Conservation (phyloP, 2,113 vertebrate genomes). For the Misgurnus anguillicaudatus region DNA sequence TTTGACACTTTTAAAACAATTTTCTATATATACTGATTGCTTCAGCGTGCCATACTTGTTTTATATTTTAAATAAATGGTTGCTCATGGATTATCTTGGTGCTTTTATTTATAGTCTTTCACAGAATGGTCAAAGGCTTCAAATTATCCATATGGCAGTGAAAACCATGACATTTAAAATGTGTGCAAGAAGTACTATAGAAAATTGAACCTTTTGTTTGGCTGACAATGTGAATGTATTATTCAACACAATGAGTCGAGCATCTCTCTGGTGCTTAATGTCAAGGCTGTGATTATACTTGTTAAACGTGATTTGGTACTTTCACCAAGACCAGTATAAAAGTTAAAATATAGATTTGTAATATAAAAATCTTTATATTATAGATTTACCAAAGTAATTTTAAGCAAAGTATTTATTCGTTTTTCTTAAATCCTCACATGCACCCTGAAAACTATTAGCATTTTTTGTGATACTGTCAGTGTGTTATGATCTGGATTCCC, state of each 20-base stretch:
- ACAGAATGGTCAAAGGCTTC: neutral
- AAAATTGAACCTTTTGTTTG: constrained; percentile 13
- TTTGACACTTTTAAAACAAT: neutral
- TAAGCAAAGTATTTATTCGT: neutral
- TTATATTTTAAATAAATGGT: neutral
- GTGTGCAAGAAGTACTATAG: neutral
- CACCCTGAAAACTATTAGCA: neutral
- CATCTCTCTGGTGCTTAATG: neutral
- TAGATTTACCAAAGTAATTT: neutral
- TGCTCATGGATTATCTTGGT: constrained; percentile 2
- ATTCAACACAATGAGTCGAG: neutral
- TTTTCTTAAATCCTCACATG: neutral
- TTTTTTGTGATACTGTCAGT: neutral
- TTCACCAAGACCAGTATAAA: neutral
- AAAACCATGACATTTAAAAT: neutral
- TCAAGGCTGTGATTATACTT: neutral
- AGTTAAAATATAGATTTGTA: neutral
- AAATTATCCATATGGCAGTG: neutral
- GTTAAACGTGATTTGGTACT: no score
- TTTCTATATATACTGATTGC: neutral
- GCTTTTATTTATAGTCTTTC: constrained; percentile 5
- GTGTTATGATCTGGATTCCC: constrained; percentile 24
- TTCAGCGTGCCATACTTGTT: no score
- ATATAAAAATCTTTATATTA: neutral
- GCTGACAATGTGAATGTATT: neutral